Percentiles rank a stretch among this genome's conserved stretches.
Conservation (phyloP, 1,140 invertebrate genomes). For the Ladona fulva region DNA sequence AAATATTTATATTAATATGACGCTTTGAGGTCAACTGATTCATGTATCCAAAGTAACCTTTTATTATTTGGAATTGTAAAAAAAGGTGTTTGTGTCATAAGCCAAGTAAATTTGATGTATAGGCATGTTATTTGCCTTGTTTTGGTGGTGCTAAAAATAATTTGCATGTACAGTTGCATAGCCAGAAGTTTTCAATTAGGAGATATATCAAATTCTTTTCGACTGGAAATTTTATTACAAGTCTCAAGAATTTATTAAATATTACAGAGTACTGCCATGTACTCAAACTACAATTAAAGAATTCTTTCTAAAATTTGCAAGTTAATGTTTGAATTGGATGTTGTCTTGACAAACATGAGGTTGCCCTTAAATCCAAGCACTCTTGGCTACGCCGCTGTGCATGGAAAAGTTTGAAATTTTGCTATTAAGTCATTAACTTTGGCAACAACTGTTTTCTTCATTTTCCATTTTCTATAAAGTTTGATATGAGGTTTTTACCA, state of each 20-base stretch:
- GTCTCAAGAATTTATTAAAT: too few relatives aligned
- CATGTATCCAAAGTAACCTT: background rate
- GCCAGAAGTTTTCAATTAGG: too few relatives aligned
- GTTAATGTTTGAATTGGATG: too few relatives aligned
- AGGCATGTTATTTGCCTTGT: conserved; percentile 1
- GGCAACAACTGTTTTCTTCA: background rate
- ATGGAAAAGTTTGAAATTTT: background rate
- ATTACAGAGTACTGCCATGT: too few relatives aligned
- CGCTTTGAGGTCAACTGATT: background rate
- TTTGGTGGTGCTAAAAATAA: background rate
- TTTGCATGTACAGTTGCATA: background rate
- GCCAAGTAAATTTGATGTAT: background rate
- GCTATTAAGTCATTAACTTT: background rate
- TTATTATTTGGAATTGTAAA: background rate
- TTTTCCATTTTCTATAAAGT: background rate
- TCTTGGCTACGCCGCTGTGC: too few relatives aligned
- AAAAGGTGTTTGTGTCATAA: background rate
- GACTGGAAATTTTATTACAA: too few relatives aligned
- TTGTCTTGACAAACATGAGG: too few relatives aligned
- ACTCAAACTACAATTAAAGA: too few relatives aligned
- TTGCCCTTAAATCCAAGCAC: too few relatives aligned
- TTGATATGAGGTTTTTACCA: conserved; percentile 10
- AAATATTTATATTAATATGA: background rate
- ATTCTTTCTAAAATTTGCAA: too few relatives aligned
- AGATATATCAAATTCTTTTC: too few relatives aligned